A percentile compares a stretch with the other conserved stretches of the same genome.
Evolutionary conservation across 2,797 vertebrate species (phyloP).

Genomic region (Picus viridis): DNA sequence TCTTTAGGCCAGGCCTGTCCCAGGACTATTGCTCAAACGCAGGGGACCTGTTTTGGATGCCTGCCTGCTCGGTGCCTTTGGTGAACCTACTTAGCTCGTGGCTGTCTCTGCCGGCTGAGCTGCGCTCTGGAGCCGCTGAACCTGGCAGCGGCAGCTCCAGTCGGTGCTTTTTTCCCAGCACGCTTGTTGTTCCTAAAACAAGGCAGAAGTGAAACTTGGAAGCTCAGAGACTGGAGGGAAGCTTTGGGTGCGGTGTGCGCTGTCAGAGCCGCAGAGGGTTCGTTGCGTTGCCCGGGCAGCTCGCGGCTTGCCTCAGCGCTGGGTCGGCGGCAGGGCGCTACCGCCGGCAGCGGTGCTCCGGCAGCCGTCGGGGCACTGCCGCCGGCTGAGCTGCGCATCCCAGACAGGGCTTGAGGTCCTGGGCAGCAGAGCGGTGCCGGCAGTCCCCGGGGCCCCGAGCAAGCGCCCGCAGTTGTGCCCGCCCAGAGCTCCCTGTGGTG

Average conservation of each 20-base stretch:
- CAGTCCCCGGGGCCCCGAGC: not conserved
- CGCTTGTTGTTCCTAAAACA: not conserved
- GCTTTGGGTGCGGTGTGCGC: not conserved
- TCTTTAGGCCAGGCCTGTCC: not conserved
- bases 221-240: not conserved
- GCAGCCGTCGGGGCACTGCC: fast-evolving
- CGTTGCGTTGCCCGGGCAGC: not conserved
- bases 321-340: fast-evolving
- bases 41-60: not conserved
- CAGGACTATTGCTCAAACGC: not conserved
- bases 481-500: not conserved
- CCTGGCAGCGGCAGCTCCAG: not conserved
- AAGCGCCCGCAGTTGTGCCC: not conserved
- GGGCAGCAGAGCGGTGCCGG: not conserved
- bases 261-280: not conserved
- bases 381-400: not conserved
- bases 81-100: not conserved
- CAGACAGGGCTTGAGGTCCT: fast-evolving
- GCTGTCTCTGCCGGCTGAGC: not conserved
- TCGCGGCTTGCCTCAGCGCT: not conserved
- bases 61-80: not conserved
- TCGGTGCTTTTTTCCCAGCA: not conserved
- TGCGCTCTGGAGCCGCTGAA: not conserved
- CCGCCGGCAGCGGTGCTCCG: not conserved
- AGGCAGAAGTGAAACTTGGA: not conserved